Percentiles rank a stretch among this genome's conserved stretches.
Evolutionary conservation across 1,140 invertebrate species (phyloP).

Genomic region (Drosophila asahinai): DNA sequence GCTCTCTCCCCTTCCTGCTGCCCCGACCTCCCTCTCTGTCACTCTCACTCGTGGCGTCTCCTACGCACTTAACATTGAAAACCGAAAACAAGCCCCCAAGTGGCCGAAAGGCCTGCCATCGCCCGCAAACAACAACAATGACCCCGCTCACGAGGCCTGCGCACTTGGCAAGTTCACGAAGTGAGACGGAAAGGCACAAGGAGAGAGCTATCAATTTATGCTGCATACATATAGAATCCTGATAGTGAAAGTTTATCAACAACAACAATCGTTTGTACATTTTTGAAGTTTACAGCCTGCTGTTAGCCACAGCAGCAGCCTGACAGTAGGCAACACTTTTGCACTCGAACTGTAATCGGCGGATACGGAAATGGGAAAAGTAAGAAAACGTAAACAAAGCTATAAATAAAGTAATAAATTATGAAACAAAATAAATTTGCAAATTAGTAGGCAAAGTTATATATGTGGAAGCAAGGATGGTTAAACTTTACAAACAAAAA

Average conservation of each 20-base stretch:
- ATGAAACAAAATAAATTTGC: background rate
- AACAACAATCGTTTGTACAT: conserved; percentile 42
- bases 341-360: background rate
- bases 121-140: conserved; percentile 24
- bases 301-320: conserved; percentile 27
- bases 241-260: conserved; percentile 72
- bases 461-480: too few relatives aligned
- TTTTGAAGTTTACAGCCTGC: conserved; percentile 73
- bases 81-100: conserved; percentile 81
- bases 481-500: too few relatives aligned
- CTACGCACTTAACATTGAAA: conserved; percentile 80
- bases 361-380: background rate
- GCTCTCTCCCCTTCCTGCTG: background rate
- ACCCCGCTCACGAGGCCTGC: conserved; percentile 42
- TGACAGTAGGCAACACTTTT: conserved; percentile 40
- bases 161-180: conserved; percentile 26
- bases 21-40: conserved; percentile 5
- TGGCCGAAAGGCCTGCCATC: conserved; percentile 61
- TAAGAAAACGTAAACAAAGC: background rate
- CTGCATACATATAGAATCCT: conserved; percentile 45
- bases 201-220: conserved; percentile 29
- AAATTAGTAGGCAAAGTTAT: background rate
- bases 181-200: background rate
- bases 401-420: background rate
- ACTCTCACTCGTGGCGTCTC: conserved; percentile 51